Evolutionary conservation across 2,797 vertebrate species (phyloP).

Genomic region (Otolemur crassicaudatus): DNA sequence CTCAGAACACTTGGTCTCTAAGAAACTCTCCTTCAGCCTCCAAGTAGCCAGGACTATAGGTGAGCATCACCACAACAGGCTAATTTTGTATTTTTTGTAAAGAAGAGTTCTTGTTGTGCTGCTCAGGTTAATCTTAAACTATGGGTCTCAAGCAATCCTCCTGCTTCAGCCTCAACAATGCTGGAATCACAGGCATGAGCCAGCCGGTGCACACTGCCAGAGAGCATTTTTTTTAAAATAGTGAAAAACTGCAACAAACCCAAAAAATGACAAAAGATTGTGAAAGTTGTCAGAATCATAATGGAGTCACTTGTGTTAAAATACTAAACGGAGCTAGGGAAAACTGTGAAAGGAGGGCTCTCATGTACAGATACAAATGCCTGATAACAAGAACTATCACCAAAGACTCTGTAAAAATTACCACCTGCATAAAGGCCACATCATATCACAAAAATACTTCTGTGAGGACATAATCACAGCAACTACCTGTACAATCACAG

Average conservation of each 20-base stretch:
- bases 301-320: not conserved
- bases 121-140: not conserved
- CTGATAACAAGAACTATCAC: not conserved
- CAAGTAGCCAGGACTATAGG: not conserved
- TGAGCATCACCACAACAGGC: not conserved
- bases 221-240: not conserved
- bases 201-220: not conserved
- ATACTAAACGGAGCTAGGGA: not conserved
- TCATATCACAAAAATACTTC: not conserved
- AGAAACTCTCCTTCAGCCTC: not conserved
- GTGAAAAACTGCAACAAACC: not conserved
- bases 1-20: not conserved
- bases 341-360: not conserved
- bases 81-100: not conserved
- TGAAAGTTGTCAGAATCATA: not conserved
- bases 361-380: not conserved
- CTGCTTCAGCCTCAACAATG: not conserved
- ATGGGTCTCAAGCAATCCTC: not conserved
- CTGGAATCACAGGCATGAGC: not conserved
- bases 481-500: not conserved
- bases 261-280: not conserved
- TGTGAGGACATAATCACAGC: not conserved
- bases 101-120: not conserved
- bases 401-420: not conserved
- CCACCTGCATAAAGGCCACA: not conserved